These are phyloP conservation scores for Aythya baeri DNA, from an alignment of 2,113 vertebrate species.

Conservation along the genomic window DNA sequence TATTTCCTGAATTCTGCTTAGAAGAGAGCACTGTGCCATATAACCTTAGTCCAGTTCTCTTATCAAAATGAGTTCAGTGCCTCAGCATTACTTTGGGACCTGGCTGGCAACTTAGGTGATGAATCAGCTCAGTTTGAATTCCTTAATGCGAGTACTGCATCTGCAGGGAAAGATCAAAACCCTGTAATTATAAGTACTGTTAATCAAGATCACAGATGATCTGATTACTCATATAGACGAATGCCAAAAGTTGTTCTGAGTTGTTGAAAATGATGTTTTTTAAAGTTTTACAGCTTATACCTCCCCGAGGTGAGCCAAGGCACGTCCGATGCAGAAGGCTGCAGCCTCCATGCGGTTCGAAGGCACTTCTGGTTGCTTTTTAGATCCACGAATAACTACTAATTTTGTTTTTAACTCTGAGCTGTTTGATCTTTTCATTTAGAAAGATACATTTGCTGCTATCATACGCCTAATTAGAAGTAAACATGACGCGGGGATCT, in stretches of 20 bases:
- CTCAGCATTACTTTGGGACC: neutral
- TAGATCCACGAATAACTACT: neutral
- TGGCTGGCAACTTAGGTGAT: neutral
- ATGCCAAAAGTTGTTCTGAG: neutral
- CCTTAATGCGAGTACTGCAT: neutral
- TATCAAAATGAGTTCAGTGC: neutral
- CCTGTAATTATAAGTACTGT: neutral
- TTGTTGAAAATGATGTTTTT: neutral
- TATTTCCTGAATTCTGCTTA: neutral
- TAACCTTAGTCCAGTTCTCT: neutral
- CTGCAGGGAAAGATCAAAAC: neutral
- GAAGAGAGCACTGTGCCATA: neutral
- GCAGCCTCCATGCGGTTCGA: neutral
- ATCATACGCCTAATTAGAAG: neutral
- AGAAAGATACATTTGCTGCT: neutral
- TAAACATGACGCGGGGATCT: neutral
- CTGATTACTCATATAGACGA: neutral
- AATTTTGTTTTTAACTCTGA: neutral
- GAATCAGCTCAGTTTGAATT: slow-evolving; percentile 31
- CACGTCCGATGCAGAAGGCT: neutral
- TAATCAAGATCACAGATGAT: neutral
- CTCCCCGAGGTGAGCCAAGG: neutral
- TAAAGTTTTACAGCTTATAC: neutral
- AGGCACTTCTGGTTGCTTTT: neutral
- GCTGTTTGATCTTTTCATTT: neutral